Percentiles rank a stretch among this genome's conserved stretches.
Conservation (phyloP, 1,140 invertebrate genomes). For the Papilio polyxenes region DNA sequence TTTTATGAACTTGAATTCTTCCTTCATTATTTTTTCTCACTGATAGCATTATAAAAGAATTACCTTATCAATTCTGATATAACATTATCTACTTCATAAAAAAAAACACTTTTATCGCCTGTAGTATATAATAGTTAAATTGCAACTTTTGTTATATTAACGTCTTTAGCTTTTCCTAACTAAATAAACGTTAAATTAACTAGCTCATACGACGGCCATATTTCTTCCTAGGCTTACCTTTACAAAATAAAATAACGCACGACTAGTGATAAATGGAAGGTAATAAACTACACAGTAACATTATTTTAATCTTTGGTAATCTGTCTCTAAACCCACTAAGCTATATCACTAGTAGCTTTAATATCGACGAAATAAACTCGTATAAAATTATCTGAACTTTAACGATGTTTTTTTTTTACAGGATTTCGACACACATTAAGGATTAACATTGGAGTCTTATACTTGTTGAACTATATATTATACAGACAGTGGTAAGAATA, state of each 20-base stretch:
- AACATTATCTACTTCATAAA: too few species aligned
- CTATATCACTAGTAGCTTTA: background rate
- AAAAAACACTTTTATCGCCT: background rate
- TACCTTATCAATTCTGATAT: too few species aligned
- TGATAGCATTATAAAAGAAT: too few species aligned
- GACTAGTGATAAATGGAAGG: background rate
- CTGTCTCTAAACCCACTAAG: background rate
- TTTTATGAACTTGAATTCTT: too few species aligned
- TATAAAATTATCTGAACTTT: background rate
- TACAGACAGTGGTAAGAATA: conserved; percentile 26
- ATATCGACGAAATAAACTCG: conserved; percentile 24
- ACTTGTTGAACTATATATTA: conserved; percentile 26
- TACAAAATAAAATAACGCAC: background rate
- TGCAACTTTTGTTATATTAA: background rate
- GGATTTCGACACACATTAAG: background rate
- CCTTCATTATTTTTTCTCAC: too few species aligned
- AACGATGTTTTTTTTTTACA: background rate
- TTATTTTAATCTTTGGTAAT: background rate
- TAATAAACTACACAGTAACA: background rate
- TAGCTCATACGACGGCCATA: background rate
- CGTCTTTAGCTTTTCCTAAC: background rate
- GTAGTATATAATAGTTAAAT: background rate
- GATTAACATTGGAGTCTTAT: conserved; percentile 3
- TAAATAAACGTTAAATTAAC: background rate
- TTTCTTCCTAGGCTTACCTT: conserved; percentile 3